phyloP scores from a whole-genome alignment of 1,140 invertebrate genomes.

The Nasonia giraulti region DNA sequence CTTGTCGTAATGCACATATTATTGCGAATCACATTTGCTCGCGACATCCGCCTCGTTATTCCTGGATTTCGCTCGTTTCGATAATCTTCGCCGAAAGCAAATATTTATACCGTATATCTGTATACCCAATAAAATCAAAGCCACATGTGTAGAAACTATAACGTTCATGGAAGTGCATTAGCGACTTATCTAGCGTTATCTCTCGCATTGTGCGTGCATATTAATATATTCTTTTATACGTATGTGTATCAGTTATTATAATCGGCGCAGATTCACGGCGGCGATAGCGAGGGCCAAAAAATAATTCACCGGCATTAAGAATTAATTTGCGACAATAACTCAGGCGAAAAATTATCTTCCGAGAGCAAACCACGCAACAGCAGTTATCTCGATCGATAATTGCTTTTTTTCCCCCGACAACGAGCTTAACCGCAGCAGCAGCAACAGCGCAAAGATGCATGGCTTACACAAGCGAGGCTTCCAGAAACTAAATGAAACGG shows the following conservation, averaged over 20 bases:
- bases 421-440: not conserved
- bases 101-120: too few species aligned
- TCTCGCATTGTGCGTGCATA: too few species aligned
- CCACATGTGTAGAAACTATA: not conserved
- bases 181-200: too few species aligned
- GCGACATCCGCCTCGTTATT: too few species aligned
- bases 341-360: not conserved
- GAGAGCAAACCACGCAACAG: not conserved
- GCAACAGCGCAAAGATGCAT: constrained; percentile 11
- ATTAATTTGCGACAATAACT: constrained; percentile 25
- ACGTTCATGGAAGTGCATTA: not conserved
- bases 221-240: not conserved
- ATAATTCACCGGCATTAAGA: constrained; percentile 14
- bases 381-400: constrained; percentile 41
- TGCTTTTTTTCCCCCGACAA: constrained; percentile 25
- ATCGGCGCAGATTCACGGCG: not conserved
- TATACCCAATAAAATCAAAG: too few species aligned
- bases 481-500: constrained; percentile 47
- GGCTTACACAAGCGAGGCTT: constrained; percentile 24
- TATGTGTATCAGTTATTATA: not conserved
- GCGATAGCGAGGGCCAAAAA: not conserved
- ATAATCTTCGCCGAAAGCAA: too few species aligned
- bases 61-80: too few species aligned
- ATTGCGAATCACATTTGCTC: not conserved
- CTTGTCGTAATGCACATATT: not conserved